Evolutionary conservation across 2,797 vertebrate species (phyloP).

Genomic region (Xenops minutus): DNA sequence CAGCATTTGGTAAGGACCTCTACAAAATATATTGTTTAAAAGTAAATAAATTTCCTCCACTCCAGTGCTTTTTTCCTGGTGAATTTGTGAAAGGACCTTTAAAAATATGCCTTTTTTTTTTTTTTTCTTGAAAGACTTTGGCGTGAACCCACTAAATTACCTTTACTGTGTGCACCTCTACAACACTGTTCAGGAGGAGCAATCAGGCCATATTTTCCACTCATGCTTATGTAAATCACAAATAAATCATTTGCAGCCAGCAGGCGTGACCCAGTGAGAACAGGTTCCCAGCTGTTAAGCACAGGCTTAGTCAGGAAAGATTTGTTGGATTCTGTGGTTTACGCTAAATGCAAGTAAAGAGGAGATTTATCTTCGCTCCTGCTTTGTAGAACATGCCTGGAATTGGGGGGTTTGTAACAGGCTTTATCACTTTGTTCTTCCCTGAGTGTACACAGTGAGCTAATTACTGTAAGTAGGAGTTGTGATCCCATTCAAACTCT

Average conservation of each 20-base stretch:
- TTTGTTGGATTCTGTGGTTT: slow-evolving; percentile 6
- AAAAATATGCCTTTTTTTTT: neutral
- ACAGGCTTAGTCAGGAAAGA: neutral
- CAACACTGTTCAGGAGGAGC: neutral
- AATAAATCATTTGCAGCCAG: slow-evolving; percentile 50
- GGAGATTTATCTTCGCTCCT: neutral
- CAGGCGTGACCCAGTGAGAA: neutral
- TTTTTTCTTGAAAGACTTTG: neutral
- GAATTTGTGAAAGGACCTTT: neutral
- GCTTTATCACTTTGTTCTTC: neutral
- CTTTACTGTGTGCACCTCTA: neutral
- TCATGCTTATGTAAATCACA: slow-evolving; percentile 11
- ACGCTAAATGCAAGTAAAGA: neutral
- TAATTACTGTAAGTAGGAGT: neutral
- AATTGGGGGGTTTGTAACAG: neutral
- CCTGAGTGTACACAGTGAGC: neutral
- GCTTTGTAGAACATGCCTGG: neutral
- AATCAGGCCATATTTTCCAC: slow-evolving; percentile 35
- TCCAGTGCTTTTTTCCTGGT: neutral
- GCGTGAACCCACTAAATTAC: neutral
- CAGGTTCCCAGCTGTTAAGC: slow-evolving; percentile 33
- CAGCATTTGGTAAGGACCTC: neutral
- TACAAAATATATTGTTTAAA: neutral
- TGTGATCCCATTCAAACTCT: neutral
- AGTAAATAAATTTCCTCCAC: neutral